Conservation (phyloP, 1,140 invertebrate species). For the Linepithema humile region DNA sequence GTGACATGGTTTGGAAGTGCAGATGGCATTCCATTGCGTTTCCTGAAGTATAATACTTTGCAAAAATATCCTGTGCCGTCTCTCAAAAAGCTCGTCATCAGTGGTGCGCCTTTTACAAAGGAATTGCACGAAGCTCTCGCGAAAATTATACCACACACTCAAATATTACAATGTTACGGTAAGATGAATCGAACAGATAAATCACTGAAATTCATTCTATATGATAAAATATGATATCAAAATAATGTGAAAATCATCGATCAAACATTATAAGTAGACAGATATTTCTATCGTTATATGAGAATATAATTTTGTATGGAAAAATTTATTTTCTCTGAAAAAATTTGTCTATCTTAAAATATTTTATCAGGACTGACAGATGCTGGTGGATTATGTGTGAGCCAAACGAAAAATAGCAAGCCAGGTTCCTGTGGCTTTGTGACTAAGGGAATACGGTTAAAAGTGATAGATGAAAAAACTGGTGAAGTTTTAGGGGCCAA, state of each 20-base stretch:
- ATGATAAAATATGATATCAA: neutral
- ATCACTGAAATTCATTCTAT: neutral
- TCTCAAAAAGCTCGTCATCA: slow-evolving; percentile 49
- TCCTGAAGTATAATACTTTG: slow-evolving; percentile 53
- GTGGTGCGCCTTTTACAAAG: slow-evolving; percentile 55
- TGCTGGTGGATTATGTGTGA: slow-evolving; percentile 15
- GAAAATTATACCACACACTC: slow-evolving; percentile 11
- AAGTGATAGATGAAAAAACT: slow-evolving; percentile 79
- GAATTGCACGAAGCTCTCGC: slow-evolving; percentile 50
- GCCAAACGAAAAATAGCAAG: slow-evolving; percentile 34
- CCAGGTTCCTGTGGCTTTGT: slow-evolving; percentile 75
- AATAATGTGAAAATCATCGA: neutral
- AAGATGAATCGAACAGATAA: slow-evolving; percentile 8
- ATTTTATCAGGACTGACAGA: slow-evolving; percentile 16
- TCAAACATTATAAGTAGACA: neutral
- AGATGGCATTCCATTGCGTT: slow-evolving; percentile 16
- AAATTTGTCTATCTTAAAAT: no score
- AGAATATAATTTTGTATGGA: no score
- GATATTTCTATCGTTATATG: no score
- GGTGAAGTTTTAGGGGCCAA: slow-evolving; percentile 76
- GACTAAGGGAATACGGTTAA: slow-evolving; percentile 64
- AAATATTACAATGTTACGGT: slow-evolving; percentile 64
- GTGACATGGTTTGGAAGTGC: slow-evolving; percentile 58
- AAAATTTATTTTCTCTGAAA: no score
- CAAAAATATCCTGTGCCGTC: slow-evolving; percentile 50